Conservation (phyloP, 2,113 vertebrate genomes). For the Corythornis cristatus region DNA sequence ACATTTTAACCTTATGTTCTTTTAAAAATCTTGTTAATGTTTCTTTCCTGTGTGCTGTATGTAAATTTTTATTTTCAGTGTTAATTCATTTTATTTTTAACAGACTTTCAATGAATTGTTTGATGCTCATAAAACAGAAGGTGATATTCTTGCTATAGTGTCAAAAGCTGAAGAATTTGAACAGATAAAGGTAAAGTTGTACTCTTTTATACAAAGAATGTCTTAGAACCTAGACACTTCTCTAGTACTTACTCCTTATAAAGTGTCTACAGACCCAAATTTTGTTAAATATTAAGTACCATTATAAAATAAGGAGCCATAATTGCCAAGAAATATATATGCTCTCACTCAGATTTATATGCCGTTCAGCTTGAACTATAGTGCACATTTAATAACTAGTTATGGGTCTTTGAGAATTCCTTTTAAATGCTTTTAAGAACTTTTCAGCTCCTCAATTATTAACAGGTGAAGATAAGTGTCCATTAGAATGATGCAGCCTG, state of each 20-base stretch:
- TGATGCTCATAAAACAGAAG: conserved; percentile 93
- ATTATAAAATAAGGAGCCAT: background rate
- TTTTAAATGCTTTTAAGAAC: conserved; percentile 39
- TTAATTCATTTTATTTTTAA: conserved; percentile 34
- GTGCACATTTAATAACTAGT: background rate
- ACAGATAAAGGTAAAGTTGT: conserved; percentile 91
- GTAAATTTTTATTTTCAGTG: conserved; percentile 16
- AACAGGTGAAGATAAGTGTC: conserved; percentile 21
- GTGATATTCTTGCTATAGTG: conserved; percentile 91
- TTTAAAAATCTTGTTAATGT: background rate
- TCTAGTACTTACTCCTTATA: background rate
- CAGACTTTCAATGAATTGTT: conserved; percentile 98
- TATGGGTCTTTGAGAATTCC: background rate
- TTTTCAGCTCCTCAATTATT: background rate
- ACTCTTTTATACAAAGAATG: background rate
- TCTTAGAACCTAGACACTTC: background rate
- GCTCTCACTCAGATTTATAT: background rate
- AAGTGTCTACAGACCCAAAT: background rate
- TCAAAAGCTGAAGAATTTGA: conserved; percentile 98
- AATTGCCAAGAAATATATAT: background rate
- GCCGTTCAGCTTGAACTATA: background rate
- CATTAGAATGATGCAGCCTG: background rate
- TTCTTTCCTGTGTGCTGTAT: background rate
- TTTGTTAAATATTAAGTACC: background rate
- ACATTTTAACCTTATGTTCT: background rate